Evolutionary conservation across 2,113 vertebrate species (phyloP).

Genomic region (Dermatemys mawii): DNA sequence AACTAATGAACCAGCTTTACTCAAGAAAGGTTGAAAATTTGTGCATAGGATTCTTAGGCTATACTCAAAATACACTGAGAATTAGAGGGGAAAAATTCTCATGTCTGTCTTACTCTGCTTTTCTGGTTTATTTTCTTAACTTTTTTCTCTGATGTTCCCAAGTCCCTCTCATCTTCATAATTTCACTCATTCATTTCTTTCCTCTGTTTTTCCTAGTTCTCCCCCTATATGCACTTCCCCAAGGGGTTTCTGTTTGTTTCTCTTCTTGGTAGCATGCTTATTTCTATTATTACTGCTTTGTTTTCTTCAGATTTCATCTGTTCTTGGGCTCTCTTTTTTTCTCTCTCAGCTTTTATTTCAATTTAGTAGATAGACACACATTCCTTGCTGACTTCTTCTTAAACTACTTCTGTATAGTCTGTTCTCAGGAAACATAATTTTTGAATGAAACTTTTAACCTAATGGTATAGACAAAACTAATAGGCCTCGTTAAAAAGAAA

Average conservation of each 20-base stretch:
- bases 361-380: neutral
- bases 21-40: neutral
- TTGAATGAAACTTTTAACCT: neutral
- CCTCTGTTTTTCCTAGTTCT: neutral
- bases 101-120: neutral
- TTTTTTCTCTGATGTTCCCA: neutral
- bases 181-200: neutral
- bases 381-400: neutral
- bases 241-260: neutral
- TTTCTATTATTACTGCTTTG: neutral
- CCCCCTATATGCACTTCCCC: no score
- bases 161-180: neutral
- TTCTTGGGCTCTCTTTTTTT: neutral
- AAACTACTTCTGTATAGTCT: neutral
- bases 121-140: neutral
- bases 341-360: neutral
- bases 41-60: neutral
- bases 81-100: neutral
- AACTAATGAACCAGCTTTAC: neutral
- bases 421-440: neutral
- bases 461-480: neutral
- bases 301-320: neutral
- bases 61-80: neutral
- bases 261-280: neutral
- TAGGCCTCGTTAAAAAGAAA: neutral